Evolutionary conservation across 2,113 vertebrate genomes (phyloP).

Genomic region (Corythornis vintsioides): DNA sequence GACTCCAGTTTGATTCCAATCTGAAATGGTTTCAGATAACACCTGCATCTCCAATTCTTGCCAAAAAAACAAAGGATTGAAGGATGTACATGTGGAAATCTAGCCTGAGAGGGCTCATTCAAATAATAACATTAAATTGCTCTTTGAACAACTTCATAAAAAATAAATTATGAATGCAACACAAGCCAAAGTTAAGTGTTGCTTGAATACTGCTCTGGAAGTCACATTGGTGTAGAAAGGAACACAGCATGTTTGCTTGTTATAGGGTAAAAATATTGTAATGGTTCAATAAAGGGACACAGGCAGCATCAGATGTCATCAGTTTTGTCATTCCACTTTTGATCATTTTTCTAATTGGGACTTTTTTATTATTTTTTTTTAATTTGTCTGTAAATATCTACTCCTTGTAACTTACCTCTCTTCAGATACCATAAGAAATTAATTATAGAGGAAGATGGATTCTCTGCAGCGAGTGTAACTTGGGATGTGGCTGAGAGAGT

Average conservation of each 20-base stretch:
- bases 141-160: background rate
- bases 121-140: background rate
- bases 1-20: background rate
- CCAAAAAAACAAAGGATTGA: background rate
- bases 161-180: background rate
- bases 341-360: background rate
- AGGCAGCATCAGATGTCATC: background rate
- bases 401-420: background rate
- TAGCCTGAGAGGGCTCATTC: background rate
- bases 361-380: too few relatives aligned
- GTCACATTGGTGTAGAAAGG: background rate
- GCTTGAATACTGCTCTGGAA: background rate
- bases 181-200: background rate
- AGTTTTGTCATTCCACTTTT: background rate
- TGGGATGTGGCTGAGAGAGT: background rate
- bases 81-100: background rate
- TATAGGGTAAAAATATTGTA: background rate
- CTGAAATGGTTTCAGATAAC: background rate
- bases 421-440: background rate
- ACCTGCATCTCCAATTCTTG: background rate
- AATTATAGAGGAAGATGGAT: background rate
- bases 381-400: background rate
- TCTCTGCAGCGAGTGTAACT: background rate
- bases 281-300: background rate
- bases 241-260: background rate